A percentile compares a stretch with the other conserved stretches of the same genome.
These are phyloP conservation scores for Dipodomys spectabilis DNA, from an alignment of 2,113 vertebrate genomes.

Conservation along the genomic window DNA sequence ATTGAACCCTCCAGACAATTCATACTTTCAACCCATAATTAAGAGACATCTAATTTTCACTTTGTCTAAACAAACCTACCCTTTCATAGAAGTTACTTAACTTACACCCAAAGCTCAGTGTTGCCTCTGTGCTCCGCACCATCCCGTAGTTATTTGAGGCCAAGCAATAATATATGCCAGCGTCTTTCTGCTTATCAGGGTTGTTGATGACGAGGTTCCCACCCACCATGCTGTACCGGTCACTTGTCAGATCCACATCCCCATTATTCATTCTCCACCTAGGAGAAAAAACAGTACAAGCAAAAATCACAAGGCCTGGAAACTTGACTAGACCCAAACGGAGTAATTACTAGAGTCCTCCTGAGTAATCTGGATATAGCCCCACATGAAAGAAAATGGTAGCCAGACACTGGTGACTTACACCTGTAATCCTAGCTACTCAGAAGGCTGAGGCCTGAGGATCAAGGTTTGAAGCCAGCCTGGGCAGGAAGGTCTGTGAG, in stretches of 20 bases:
- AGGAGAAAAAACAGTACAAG: constrained; percentile 69
- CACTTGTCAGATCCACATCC: constrained; percentile 89
- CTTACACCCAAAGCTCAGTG: constrained; percentile 97
- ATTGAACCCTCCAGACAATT: neutral
- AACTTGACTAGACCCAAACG: neutral
- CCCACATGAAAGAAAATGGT: neutral
- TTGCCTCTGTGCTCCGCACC: constrained; percentile 93
- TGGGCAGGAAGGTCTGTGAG: no score
- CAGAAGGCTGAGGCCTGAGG: no score
- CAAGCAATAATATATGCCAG: constrained; percentile 93
- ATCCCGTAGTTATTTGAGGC: constrained; percentile 93
- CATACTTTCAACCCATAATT: neutral
- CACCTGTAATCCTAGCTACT: no score
- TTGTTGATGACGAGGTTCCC: constrained; percentile 95
- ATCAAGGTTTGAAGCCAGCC: no score
- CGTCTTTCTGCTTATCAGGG: constrained; percentile 91
- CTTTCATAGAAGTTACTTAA: constrained; percentile 27
- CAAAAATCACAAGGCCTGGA: neutral
- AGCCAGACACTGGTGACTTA: no score
- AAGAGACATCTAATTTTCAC: neutral
- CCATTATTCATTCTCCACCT: constrained; percentile 93
- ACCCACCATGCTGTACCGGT: constrained; percentile 92
- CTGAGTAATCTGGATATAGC: neutral
- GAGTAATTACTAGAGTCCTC: no score
- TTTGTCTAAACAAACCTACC: neutral